Conservation (phyloP, 2,888 invertebrate species). For the Oscheius sp. region DNA sequence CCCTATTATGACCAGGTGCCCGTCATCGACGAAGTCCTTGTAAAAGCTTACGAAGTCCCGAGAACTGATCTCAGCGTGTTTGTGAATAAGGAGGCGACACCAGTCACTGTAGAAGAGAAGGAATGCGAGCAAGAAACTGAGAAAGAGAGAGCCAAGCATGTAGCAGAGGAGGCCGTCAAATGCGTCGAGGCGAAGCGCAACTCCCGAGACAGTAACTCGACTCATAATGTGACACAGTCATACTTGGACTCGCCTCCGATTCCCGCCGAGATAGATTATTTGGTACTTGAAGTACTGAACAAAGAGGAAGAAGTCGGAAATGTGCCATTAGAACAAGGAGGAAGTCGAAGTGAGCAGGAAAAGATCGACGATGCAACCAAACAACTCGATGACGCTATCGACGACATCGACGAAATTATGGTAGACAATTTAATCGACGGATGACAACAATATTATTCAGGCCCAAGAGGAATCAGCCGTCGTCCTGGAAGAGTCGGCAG, state of each 20-base stretch:
- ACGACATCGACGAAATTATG: background rate
- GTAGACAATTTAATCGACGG: background rate
- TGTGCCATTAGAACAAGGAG: slow-evolving; percentile 14
- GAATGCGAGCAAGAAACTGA: background rate
- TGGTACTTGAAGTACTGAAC: background rate
- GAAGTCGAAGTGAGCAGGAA: slow-evolving; percentile 7
- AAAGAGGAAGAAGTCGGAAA: slow-evolving; percentile 11
- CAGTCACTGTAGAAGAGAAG: slow-evolving; percentile 1
- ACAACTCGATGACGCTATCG: slow-evolving; percentile 25
- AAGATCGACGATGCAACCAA: slow-evolving; percentile 19
- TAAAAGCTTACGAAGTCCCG: slow-evolving; percentile 6
- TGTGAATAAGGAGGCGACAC: too few relatives aligned
- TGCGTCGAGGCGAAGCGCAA: slow-evolving; percentile 18
- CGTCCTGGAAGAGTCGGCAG: slow-evolving; percentile 18
- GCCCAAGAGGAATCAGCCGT: slow-evolving; percentile 15
- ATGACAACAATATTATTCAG: background rate
- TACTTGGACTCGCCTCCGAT: background rate
- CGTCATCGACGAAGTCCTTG: background rate
- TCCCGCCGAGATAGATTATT: background rate
- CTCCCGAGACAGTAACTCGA: background rate
- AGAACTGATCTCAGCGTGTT: background rate
- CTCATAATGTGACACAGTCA: background rate
- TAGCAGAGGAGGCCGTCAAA: slow-evolving; percentile 24
- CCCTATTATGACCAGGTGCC: background rate
- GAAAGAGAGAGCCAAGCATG: slow-evolving; percentile 22